phyloP scores from a whole-genome alignment of 2,888 invertebrate genomes.

The Malthinus flaveolus region DNA sequence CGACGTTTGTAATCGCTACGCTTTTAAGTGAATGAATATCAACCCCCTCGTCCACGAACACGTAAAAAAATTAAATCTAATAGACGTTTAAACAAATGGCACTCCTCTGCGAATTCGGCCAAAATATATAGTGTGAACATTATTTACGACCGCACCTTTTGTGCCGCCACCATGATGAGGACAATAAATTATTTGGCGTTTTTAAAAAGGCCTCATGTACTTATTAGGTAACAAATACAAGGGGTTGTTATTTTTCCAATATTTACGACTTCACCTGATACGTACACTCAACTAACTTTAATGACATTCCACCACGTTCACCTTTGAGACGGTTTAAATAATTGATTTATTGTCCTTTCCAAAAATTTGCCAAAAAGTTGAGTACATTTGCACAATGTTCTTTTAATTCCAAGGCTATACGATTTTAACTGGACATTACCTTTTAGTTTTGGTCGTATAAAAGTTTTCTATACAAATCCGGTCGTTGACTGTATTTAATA shows the following conservation, averaged over 20 bases:
- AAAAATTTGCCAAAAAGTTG: not conserved
- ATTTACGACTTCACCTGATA: too few species aligned
- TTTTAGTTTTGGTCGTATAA: constrained; percentile 1
- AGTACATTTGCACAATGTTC: constrained; percentile 4
- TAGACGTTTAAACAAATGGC: constrained; percentile 52
- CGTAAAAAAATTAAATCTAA: constrained; percentile 50
- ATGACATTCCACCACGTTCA: too few species aligned
- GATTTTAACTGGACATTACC: not conserved
- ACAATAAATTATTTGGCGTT: constrained; percentile 51
- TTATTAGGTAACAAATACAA: constrained; percentile 41
- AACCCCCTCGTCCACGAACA: constrained; percentile 47
- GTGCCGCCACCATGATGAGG: constrained; percentile 51
- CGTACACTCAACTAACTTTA: not conserved
- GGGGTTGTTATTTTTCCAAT: too few species aligned
- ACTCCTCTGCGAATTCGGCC: constrained; percentile 48
- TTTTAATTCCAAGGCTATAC: not conserved
- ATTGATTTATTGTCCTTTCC: too few species aligned
- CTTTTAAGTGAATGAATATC: constrained; percentile 45
- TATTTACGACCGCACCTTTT: constrained; percentile 54
- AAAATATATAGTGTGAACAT: constrained; percentile 53
- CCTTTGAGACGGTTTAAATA: too few species aligned
- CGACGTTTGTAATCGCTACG: constrained; percentile 9
- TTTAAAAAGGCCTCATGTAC: constrained; percentile 40
- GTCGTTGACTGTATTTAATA: constrained; percentile 41
- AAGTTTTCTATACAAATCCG: constrained; percentile 20